phyloP scores from a whole-genome alignment of 2,888 invertebrate genomes.

The Asteroscopus sphinx region DNA sequence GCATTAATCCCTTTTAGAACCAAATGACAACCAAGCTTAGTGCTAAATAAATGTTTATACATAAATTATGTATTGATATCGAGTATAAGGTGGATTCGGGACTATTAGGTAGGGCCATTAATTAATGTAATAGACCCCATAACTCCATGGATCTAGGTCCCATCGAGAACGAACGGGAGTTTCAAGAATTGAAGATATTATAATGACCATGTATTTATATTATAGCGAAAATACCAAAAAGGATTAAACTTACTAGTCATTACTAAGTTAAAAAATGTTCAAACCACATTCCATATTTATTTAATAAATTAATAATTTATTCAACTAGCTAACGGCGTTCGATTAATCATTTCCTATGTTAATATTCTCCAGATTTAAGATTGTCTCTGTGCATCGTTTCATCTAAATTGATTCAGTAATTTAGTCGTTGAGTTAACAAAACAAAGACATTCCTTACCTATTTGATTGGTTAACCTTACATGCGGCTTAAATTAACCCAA shows the following conservation, averaged over 20 bases:
- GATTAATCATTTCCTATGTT: no score
- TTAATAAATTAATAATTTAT: no score
- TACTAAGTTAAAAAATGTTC: constrained; percentile 3
- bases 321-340: no score
- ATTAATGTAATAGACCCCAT: constrained; percentile 44
- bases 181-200: constrained; percentile 6
- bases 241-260: not conserved
- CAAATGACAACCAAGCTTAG: constrained; percentile 12
- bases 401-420: no score
- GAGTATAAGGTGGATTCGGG: constrained; percentile 18
- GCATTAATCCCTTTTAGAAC: constrained; percentile 1
- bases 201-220: not conserved
- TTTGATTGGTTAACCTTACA: no score
- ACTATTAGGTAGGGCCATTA: constrained; percentile 44
- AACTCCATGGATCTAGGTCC: constrained; percentile 32
- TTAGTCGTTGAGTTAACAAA: no score
- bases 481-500: no score
- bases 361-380: no score
- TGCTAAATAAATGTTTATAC: constrained; percentile 35
- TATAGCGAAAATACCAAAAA: constrained; percentile 11
- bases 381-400: no score
- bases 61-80: constrained; percentile 33
- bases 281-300: no score
- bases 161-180: constrained; percentile 36
- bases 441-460: no score